phyloP scores from a whole-genome alignment of 2,888 invertebrate genomes.

The Andrena chrysosceles region DNA sequence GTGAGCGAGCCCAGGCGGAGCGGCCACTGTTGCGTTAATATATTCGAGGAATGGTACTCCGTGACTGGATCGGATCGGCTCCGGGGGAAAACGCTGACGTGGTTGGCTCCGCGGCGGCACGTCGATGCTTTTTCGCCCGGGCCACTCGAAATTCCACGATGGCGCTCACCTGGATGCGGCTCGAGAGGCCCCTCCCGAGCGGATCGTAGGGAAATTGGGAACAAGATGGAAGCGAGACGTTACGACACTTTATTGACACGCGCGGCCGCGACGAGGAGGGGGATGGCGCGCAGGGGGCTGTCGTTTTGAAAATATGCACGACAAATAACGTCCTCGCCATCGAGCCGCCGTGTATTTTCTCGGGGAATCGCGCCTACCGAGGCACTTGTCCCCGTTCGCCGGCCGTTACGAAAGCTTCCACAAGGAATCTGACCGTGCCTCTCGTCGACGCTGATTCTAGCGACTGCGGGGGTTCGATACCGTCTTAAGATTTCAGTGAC shows the following conservation, averaged over 20 bases:
- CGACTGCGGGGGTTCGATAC: background rate
- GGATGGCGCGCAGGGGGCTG: constrained; percentile 10
- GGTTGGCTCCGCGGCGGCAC: background rate
- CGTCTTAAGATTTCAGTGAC: background rate
- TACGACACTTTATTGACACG: constrained; percentile 66
- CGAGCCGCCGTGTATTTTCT: background rate
- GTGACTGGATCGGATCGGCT: constrained; percentile 6
- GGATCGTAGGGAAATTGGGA: constrained; percentile 53
- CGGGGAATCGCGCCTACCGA: constrained; percentile 13
- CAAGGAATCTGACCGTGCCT: constrained; percentile 14
- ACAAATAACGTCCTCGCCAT: constrained; percentile 44
- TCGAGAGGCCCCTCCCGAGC: constrained; percentile 13
- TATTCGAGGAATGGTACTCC: background rate
- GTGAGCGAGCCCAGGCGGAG: background rate
- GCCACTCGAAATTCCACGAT: constrained; percentile 6
- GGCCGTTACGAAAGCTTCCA: constrained; percentile 29
- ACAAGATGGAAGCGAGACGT: constrained; percentile 42
- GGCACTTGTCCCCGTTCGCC: constrained; percentile 25
- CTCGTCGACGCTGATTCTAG: background rate
- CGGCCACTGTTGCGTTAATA: background rate
- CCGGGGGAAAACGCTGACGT: constrained; percentile 19
- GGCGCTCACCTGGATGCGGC: background rate
- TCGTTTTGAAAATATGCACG: constrained; percentile 58
- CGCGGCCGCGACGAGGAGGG: background rate
- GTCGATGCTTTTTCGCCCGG: background rate